Base-by-base conservation (phyloP, 2,888 invertebrate species). In the Limulus polyphemus region DNA sequence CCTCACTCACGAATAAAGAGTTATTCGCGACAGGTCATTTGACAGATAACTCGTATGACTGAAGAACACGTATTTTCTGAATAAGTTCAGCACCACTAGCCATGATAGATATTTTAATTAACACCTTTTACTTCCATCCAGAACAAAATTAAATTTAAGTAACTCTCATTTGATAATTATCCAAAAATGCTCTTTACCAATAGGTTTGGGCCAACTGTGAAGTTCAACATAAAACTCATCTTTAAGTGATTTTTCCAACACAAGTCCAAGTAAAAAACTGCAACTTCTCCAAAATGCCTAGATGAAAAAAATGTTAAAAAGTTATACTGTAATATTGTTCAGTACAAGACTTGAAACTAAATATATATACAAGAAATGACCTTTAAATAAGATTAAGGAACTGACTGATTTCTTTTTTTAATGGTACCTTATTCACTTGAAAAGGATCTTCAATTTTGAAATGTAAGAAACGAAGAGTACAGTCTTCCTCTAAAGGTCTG, bases 191-290 rank as follows among this genome's bases (percentile, higher is more conserved):
- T 3, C 54, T 79, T 79, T 76, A 90, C 90, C 84, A 73, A 87
- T 86, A 10, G 95, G 91, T 63, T 84, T 83, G 0, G 94, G 93
- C 76, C 95, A 97, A 76, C 94, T 93, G 75, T 95, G 92, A 46
- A 97, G 78, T 65, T 84, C 81, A 0, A 94, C 82, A 2, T 82
- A 78, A 13, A 89, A 81, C 5, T 83, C 79, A 56, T 89, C 84
- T 74, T 88, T 91, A 75, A 98, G 95, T 0, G 87, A 84, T 3
- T 80, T 79, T 46, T 85, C 83, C 0, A 87, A 80, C 1, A 87
- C 83, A 47, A 88, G 86, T 0, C 97, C 97, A 10, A 98, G 78
- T 69, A 94, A 78, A 71, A 95, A 84, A 0, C 93, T 91, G 74
- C 95, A 92, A 0, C 89, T 87, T 60, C 94, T 80, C 97, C 97